Percentiles rank a stretch among this genome's conserved stretches.
These are phyloP conservation scores for Dicyrtomina minuta DNA, from an alignment of 2,888 invertebrate genomes.

Conservation along the genomic window DNA sequence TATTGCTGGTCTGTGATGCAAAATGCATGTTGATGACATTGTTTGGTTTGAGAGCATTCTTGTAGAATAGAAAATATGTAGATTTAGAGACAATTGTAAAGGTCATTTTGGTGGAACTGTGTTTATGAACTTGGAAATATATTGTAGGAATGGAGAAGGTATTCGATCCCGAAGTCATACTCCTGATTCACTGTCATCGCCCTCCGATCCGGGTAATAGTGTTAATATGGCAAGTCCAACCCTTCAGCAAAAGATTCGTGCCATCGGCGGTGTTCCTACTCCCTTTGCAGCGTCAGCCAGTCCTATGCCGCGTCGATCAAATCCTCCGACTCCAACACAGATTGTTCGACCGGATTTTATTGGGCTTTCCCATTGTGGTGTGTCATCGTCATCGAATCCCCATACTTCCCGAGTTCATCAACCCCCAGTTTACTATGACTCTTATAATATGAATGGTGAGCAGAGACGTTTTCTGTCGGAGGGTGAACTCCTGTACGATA, in stretches of 20 bases:
- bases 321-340: slow-evolving; percentile 88
- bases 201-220: slow-evolving; percentile 45
- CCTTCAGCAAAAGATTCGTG: slow-evolving; percentile 84
- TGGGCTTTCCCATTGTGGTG: slow-evolving; percentile 62
- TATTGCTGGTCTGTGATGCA: neutral
- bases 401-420: slow-evolving; percentile 55
- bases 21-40: neutral
- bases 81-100: no score
- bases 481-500: slow-evolving; percentile 69
- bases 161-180: slow-evolving; percentile 61
- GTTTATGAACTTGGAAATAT: neutral
- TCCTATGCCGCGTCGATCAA: slow-evolving; percentile 64
- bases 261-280: slow-evolving; percentile 72
- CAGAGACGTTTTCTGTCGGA: slow-evolving; percentile 78
- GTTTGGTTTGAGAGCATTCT: neutral
- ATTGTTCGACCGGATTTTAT: slow-evolving; percentile 79
- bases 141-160: slow-evolving; percentile 59
- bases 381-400: slow-evolving; percentile 26
- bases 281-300: slow-evolving; percentile 73
- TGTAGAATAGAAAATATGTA: neutral
- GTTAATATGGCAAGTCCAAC: slow-evolving; percentile 68
- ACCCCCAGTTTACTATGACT: slow-evolving; percentile 57
- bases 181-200: slow-evolving; percentile 63
- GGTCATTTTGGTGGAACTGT: neutral
- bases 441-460: slow-evolving; percentile 44